These are phyloP conservation scores for Odontomyia ornata DNA, from an alignment of 2,888 invertebrate genomes.

Conservation along the genomic window DNA sequence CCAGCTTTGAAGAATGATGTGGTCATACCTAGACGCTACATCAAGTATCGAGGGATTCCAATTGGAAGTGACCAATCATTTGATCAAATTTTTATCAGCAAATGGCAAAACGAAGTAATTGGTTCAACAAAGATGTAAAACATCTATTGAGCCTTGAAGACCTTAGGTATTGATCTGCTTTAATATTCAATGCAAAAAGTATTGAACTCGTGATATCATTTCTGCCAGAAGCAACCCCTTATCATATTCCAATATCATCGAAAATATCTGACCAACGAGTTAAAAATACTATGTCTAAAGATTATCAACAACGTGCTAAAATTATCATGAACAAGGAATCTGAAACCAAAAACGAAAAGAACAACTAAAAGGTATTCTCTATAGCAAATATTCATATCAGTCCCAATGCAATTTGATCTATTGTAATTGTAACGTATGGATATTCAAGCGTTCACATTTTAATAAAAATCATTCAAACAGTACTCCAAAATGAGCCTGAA, in stretches of 20 bases:
- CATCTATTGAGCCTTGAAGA: slow-evolving; percentile 75
- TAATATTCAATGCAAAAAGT: slow-evolving; percentile 72
- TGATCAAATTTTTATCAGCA: slow-evolving; percentile 69
- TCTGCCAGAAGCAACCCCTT: slow-evolving; percentile 77
- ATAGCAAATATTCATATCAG: slow-evolving; percentile 83
- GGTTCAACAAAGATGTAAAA: slow-evolving; percentile 72
- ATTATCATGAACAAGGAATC: slow-evolving; percentile 82
- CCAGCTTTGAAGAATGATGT: slow-evolving; percentile 64
- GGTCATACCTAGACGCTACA: slow-evolving; percentile 68
- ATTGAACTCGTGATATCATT: slow-evolving; percentile 75
- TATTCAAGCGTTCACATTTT: slow-evolving; percentile 71
- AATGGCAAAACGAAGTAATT: slow-evolving; percentile 73
- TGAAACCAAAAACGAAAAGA: slow-evolving; percentile 71
- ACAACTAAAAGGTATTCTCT: slow-evolving; percentile 75
- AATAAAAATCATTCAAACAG: slow-evolving; percentile 70
- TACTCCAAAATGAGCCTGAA: slow-evolving; percentile 68
- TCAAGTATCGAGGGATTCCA: slow-evolving; percentile 69
- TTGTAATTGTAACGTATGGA: slow-evolving; percentile 77
- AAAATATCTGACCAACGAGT: slow-evolving; percentile 63
- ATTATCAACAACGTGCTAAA: slow-evolving; percentile 74
- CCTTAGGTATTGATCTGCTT: slow-evolving; percentile 77
- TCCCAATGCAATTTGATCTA: slow-evolving; percentile 84
- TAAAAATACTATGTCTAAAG: slow-evolving; percentile 67
- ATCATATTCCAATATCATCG: slow-evolving; percentile 68
- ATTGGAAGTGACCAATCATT: slow-evolving; percentile 64